Percentiles rank a stretch among this genome's conserved stretches.
phyloP scores from a whole-genome alignment of 2,113 vertebrate genomes.

The Meles meles region DNA sequence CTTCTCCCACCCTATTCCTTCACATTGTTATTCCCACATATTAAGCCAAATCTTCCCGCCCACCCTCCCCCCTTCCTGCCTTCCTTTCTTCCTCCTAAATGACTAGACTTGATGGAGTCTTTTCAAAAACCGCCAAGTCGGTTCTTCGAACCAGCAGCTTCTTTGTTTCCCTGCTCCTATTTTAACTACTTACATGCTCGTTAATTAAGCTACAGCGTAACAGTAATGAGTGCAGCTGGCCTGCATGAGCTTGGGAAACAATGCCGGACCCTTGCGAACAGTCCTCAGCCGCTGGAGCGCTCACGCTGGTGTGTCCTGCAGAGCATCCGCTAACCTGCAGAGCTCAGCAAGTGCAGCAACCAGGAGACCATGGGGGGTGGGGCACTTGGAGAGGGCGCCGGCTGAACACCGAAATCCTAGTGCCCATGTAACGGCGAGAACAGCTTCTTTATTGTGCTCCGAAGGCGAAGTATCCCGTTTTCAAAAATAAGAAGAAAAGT shows the following conservation, averaged over 20 bases:
- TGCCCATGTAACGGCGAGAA: background rate
- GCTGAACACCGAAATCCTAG: too few species aligned
- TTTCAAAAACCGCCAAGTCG: background rate
- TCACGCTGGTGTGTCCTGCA: background rate
- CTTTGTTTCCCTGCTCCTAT: background rate
- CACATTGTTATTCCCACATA: background rate
- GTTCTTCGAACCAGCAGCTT: background rate
- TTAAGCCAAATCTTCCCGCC: background rate
- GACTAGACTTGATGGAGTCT: background rate
- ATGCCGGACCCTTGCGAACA: background rate
- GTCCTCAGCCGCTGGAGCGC: background rate
- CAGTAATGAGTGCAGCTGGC: background rate
- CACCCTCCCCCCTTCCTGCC: fast-evolving
- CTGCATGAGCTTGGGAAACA: background rate
- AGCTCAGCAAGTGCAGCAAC: background rate
- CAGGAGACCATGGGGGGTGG: background rate
- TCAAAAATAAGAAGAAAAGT: background rate
- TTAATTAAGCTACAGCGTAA: background rate
- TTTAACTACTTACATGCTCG: background rate
- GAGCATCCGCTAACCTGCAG: background rate
- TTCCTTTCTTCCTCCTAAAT: background rate
- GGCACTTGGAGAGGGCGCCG: background rate
- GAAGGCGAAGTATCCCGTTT: background rate
- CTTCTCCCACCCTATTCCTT: background rate
- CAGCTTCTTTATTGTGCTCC: background rate